Conservation (phyloP, 1,140 invertebrate genomes). For the Ectropis grisescens region DNA sequence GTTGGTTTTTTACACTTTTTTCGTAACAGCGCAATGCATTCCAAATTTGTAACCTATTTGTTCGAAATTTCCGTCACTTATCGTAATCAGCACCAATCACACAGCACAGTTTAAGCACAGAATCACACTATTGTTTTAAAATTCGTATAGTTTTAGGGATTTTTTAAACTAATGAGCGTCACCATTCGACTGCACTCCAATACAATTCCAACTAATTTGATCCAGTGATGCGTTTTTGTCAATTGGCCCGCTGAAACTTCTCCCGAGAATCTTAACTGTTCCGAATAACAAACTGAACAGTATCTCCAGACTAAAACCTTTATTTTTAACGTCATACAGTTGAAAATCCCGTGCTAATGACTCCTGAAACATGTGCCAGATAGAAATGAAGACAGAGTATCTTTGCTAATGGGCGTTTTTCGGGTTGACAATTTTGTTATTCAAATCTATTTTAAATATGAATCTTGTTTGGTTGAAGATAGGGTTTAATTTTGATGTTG, state of each 20-base stretch:
- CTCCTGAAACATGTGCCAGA: slow-evolving; percentile 28
- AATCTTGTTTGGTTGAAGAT: slow-evolving; percentile 1
- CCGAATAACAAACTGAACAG: slow-evolving; percentile 29
- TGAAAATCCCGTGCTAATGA: slow-evolving; percentile 14
- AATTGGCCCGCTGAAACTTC: slow-evolving; percentile 49
- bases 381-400: slow-evolving; percentile 59
- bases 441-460: slow-evolving; percentile 6
- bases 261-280: slow-evolving; percentile 45
- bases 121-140: too few relatives aligned
- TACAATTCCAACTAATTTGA: slow-evolving; percentile 57
- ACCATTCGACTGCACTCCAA: slow-evolving; percentile 14
- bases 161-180: too few relatives aligned
- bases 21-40: too few relatives aligned
- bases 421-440: slow-evolving; percentile 50
- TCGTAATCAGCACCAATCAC: too few relatives aligned
- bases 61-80: too few relatives aligned
- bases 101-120: too few relatives aligned
- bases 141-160: too few relatives aligned
- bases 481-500: slow-evolving; percentile 16
- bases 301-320: neutral
- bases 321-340: slow-evolving; percentile 16
- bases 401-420: slow-evolving; percentile 60
- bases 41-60: too few relatives aligned
- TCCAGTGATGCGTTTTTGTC: slow-evolving; percentile 62
- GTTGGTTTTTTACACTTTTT: too few relatives aligned